Percentiles rank a stretch among this genome's conserved stretches.
Conservation (phyloP, 2,113 vertebrate species). For the Pedionomus torquatus region DNA sequence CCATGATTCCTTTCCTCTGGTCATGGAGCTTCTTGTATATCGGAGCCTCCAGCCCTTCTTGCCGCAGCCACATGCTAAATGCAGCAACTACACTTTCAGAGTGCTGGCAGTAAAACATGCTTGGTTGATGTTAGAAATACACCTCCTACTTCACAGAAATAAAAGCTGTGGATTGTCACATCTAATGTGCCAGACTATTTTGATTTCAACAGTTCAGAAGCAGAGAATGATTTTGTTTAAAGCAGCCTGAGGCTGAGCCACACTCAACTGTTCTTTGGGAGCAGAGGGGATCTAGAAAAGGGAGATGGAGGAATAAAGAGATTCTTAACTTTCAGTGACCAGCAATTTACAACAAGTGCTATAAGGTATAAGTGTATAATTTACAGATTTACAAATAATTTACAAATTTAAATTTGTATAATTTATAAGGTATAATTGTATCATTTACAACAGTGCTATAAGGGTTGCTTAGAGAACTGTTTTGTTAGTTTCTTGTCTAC, state of each 20-base stretch:
- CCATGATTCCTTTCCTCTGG: background rate
- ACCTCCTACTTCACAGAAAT: conserved; percentile 52
- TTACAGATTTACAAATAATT: too few species aligned
- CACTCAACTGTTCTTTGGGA: background rate
- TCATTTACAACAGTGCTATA: background rate
- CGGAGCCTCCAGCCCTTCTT: background rate
- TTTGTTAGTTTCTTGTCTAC: background rate
- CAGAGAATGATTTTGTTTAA: conserved; percentile 20
- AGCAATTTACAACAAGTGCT: background rate
- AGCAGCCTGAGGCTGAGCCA: background rate
- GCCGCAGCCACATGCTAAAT: background rate
- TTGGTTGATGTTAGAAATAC: conserved; percentile 41
- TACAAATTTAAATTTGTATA: too few species aligned
- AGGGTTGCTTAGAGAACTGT: background rate
- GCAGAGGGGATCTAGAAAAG: background rate
- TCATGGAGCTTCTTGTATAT: background rate
- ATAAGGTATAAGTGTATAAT: too few species aligned
- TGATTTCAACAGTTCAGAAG: conserved; percentile 34
- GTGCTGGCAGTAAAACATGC: conserved; percentile 6
- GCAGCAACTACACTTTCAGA: background rate
- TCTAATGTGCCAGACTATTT: conserved; percentile 46
- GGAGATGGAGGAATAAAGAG: background rate
- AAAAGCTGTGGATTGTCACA: conserved; percentile 35
- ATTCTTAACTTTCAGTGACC: background rate
- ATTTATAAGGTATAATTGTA: too few species aligned